Percentiles rank a stretch among this genome's conserved stretches.
Conservation (phyloP, 2,113 vertebrate genomes). For the Laterallus jamaicensis region DNA sequence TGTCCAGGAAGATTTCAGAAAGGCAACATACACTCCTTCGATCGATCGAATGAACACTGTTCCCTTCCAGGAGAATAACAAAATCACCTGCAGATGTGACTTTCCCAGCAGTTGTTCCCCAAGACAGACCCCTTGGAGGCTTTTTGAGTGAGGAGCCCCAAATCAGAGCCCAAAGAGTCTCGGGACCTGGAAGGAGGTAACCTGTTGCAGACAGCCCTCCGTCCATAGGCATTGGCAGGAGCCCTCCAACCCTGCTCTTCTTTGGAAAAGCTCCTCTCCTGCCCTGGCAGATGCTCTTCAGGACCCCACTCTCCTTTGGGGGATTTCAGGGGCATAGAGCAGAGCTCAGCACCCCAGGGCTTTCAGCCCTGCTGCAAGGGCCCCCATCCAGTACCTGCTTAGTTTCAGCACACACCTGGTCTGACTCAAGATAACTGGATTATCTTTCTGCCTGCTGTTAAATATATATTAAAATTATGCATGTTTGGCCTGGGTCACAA, state of each 20-base stretch:
- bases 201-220: background rate
- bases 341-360: background rate
- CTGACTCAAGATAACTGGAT: background rate
- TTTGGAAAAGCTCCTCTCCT: background rate
- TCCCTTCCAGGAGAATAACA: slow-evolving; percentile 40
- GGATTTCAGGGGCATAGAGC: background rate
- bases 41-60: background rate
- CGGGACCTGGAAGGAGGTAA: accelerated
- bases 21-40: slow-evolving; percentile 23
- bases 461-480: background rate
- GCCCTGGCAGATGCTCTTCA: background rate
- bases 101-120: background rate
- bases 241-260: background rate
- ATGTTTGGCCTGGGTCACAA: accelerated
- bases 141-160: background rate
- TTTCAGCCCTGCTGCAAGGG: background rate
- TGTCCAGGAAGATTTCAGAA: background rate
- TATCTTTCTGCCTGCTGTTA: background rate
- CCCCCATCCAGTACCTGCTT: background rate
- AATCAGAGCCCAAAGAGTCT: background rate
- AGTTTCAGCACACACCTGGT: background rate
- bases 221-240: background rate
- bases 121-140: background rate
- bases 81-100: slow-evolving; percentile 70
- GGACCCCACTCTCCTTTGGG: background rate